A percentile compares a stretch with the other conserved stretches of the same genome.
Conservation (phyloP, 1,140 invertebrate species). For the Philopotamus ludificatus region DNA sequence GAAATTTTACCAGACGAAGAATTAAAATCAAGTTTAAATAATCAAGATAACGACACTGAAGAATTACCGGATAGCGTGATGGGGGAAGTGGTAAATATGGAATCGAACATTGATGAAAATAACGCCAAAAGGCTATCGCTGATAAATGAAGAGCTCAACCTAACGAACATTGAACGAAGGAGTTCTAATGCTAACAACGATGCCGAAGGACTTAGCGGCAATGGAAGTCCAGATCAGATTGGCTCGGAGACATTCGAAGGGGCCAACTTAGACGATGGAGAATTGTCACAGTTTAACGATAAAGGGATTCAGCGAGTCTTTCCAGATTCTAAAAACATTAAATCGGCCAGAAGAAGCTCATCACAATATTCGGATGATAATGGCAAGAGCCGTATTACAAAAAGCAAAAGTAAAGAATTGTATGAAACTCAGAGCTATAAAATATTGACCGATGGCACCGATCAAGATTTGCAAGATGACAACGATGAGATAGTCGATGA, state of each 20-base stretch:
- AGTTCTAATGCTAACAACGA: conserved; percentile 20
- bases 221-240: conserved; percentile 33
- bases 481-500: conserved; percentile 17
- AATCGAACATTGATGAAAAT: conserved; percentile 18
- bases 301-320: conserved; percentile 36
- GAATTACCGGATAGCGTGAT: conserved; percentile 33
- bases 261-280: conserved; percentile 3
- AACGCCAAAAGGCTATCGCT: conserved; percentile 22
- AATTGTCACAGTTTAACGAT: conserved; percentile 14
- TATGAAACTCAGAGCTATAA: conserved; percentile 56
- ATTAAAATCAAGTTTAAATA: conserved; percentile 2
- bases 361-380: conserved; percentile 26
- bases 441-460: conserved; percentile 47
- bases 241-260: not conserved
- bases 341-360: conserved; percentile 24
- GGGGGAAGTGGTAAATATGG: conserved; percentile 28
- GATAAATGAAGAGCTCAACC: conserved; percentile 32
- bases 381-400: conserved; percentile 17
- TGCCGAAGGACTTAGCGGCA: conserved; percentile 36
- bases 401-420: conserved; percentile 36
- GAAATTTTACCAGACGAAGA: conserved; percentile 39
- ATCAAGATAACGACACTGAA: conserved; percentile 25
- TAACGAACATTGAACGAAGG: not conserved
- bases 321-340: conserved; percentile 9
- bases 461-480: conserved; percentile 43